A percentile compares a stretch with the other conserved stretches of the same genome.
These are phyloP conservation scores for Cochlearius cochlearius DNA, from an alignment of 2,113 vertebrate genomes.

Conservation along the genomic window DNA sequence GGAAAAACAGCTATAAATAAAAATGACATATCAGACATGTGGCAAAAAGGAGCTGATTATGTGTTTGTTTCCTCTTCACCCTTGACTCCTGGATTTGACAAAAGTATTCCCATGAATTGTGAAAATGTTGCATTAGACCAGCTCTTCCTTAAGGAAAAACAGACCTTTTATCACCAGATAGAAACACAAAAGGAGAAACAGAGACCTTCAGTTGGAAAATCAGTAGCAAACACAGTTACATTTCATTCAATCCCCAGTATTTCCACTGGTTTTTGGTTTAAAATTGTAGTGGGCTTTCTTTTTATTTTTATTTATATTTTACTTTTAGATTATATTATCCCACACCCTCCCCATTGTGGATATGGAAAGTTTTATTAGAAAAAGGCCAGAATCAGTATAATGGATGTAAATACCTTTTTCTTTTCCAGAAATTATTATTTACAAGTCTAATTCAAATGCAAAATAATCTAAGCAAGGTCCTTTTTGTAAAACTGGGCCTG, in stretches of 20 bases:
- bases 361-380: background rate
- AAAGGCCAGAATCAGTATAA: background rate
- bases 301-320: background rate
- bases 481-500: background rate
- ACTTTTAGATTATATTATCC: background rate
- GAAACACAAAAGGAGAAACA: background rate
- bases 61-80: background rate
- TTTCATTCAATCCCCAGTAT: background rate
- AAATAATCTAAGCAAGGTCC: background rate
- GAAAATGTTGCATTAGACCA: background rate
- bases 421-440: accelerated
- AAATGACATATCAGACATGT: background rate
- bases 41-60: background rate
- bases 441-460: background rate
- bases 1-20: background rate
- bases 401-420: background rate
- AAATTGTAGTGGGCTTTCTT: background rate
- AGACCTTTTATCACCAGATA: background rate
- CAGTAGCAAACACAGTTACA: background rate
- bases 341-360: accelerated
- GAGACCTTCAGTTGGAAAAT: background rate
- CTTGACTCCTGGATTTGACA: background rate
- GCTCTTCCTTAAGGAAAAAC: background rate
- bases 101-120: background rate
- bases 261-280: background rate